Evolutionary conservation across 2,113 vertebrate genomes (phyloP), one percentile per base, ranked within the genome.

Genomic region (Labeo catla): DNA sequence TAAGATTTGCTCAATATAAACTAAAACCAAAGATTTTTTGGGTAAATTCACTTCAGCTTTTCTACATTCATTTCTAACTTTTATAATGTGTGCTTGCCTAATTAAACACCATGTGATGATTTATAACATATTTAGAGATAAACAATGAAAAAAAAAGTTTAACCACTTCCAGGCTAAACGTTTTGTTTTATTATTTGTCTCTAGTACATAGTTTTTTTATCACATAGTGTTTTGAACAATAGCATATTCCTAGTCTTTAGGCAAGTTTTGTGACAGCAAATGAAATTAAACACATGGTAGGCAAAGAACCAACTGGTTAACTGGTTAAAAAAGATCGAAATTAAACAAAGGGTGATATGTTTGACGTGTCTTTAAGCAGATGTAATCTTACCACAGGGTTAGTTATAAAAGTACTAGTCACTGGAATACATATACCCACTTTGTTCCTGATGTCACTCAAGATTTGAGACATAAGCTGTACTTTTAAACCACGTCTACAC

Each of bases 141-240:
- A 16, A 66, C 16, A 23, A 47, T 10, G 4, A 63, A 63, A 23
- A 11, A 39, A 61, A 80, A n/a, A 2, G 12, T 78, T 61, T 6
- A 45, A 81, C 12, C 39, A 74, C 72, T 74, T 74, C 68, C 68
- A 74, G 59, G 2, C 19, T 65, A 4, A 47, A 49, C 13, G 8
- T 65, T 81, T 47, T 79, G 36, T 43, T 47, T 65, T 49, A 65
- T 65, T 43, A 65, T 65, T 47, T 49, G n/a, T 65, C 59, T 65
- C 2, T 61, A 43, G 57, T 59, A 21, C 57, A 59, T 19, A 21
- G 19, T 21, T 59, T 45, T 59, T 45, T 13, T 23, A 74, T 74
- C 43, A 74, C 5, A 34, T 77, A 4, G 13, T 23, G 11, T 61
- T 79, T 2, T 5, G 43, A 15, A 61, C 4, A 10, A 36, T 39